These are phyloP conservation scores for Sarcoramphus papa DNA, from an alignment of 2,797 vertebrate species.

Conservation along the genomic window DNA sequence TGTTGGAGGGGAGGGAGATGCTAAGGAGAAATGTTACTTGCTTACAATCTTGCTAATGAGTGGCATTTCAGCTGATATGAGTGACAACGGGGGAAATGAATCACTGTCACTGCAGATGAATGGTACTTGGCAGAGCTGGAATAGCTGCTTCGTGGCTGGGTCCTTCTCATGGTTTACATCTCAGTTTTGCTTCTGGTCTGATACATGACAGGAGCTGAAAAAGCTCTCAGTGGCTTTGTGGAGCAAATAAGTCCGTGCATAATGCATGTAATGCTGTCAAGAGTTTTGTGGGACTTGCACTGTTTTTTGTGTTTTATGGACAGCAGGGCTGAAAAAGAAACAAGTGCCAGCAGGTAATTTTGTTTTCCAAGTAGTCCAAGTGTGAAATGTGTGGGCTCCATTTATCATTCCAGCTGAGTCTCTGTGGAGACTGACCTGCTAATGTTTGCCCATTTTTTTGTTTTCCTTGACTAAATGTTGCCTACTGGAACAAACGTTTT, in stretches of 20 bases:
- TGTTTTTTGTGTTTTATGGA: background rate
- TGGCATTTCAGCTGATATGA: background rate
- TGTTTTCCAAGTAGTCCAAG: background rate
- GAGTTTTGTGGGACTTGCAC: background rate
- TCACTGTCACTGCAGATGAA: background rate
- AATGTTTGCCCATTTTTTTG: background rate
- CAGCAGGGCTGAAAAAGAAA: background rate
- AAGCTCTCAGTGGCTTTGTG: background rate
- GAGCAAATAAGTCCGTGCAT: background rate
- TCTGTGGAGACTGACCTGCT: background rate
- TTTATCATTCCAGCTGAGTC: conserved; percentile 25
- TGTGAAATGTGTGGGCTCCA: background rate
- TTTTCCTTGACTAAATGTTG: conserved; percentile 26
- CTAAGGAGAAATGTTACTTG: background rate
- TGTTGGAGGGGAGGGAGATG: background rate
- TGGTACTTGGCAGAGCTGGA: background rate
- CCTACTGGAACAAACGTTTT: background rate
- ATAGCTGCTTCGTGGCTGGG: background rate
- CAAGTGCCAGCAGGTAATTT: background rate
- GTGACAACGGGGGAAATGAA: background rate
- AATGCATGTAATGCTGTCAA: background rate
- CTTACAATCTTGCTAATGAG: background rate
- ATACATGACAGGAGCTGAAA: background rate
- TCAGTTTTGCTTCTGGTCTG: background rate
- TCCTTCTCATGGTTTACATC: background rate